Conservation (phyloP, 2,797 vertebrate species). For the Pseudochromis fuscus region DNA sequence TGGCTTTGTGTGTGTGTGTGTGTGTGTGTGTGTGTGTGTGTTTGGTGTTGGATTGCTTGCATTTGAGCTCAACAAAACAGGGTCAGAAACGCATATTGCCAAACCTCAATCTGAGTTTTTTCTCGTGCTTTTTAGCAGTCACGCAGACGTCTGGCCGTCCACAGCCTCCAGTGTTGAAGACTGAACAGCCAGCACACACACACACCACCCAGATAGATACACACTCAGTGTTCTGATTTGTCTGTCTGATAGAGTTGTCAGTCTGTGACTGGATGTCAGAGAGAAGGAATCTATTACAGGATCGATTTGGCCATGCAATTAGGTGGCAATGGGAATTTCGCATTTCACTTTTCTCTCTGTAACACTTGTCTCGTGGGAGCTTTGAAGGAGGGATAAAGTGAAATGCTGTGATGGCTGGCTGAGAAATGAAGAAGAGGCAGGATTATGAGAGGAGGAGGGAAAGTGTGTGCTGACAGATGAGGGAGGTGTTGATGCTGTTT, state of each 20-base stretch:
- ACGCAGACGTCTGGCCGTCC: slow-evolving; percentile 54
- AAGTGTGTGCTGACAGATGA: slow-evolving; percentile 31
- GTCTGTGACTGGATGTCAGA: slow-evolving; percentile 72
- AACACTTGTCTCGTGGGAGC: slow-evolving; percentile 63
- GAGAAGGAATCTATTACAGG: slow-evolving; percentile 76
- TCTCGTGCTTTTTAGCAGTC: slow-evolving; percentile 66
- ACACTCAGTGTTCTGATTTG: slow-evolving; percentile 70
- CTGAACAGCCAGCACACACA: slow-evolving; percentile 32
- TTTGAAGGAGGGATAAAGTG: slow-evolving; percentile 73
- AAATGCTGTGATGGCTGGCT: slow-evolving; percentile 63
- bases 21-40: not conserved
- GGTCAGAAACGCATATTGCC: slow-evolving; percentile 23
- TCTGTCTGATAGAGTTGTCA: slow-evolving; percentile 79
- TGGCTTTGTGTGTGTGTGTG: not conserved
- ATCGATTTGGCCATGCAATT: slow-evolving; percentile 81
- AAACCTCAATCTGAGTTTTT: slow-evolving; percentile 58
- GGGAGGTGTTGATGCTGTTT: slow-evolving; percentile 31
- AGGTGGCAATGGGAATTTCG: slow-evolving; percentile 75
- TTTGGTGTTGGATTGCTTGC: slow-evolving; percentile 23
- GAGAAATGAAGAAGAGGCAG: slow-evolving; percentile 57
- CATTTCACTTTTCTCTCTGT: slow-evolving; percentile 75
- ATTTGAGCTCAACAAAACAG: slow-evolving; percentile 40
- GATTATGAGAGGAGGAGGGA: slow-evolving; percentile 48
- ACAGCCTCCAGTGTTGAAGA: slow-evolving; percentile 55
- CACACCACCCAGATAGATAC: slow-evolving; percentile 30